These are phyloP conservation scores for Cataglyphis hispanica DNA, from an alignment of 1,140 invertebrate species.

Conservation along the genomic window DNA sequence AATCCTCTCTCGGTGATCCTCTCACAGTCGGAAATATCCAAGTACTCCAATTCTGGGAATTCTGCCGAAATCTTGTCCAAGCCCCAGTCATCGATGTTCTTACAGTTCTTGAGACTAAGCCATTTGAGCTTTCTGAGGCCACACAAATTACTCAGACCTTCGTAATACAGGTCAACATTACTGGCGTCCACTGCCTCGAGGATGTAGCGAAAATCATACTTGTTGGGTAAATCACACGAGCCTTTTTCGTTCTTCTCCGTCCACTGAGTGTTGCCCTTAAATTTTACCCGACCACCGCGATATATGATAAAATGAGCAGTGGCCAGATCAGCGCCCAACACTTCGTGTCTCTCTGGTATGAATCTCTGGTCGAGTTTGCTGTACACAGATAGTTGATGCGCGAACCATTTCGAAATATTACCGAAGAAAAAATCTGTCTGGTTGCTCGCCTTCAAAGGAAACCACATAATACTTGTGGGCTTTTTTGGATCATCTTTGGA, in stretches of 20 bases:
- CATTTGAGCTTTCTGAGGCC: slow-evolving; percentile 88
- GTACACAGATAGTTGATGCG: slow-evolving; percentile 77
- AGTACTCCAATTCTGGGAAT: slow-evolving; percentile 89
- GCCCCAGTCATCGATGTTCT: slow-evolving; percentile 92
- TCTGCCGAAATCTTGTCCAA: slow-evolving; percentile 89
- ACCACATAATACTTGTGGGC: background rate
- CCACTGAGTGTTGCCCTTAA: slow-evolving; percentile 88
- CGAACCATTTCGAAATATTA: slow-evolving; percentile 84
- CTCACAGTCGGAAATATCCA: slow-evolving; percentile 91
- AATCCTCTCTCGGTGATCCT: slow-evolving; percentile 89
- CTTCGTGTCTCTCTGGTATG: slow-evolving; percentile 84
- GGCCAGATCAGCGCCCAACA: slow-evolving; percentile 90
- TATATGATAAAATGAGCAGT: slow-evolving; percentile 91
- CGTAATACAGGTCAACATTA: slow-evolving; percentile 89
- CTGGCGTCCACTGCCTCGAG: slow-evolving; percentile 91
- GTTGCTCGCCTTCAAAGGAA: background rate
- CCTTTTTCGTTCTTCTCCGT: slow-evolving; percentile 85
- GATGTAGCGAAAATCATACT: slow-evolving; percentile 86
- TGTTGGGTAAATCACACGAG: slow-evolving; percentile 87
- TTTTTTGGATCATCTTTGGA: background rate
- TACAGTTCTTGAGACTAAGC: slow-evolving; percentile 89
- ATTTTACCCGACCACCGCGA: slow-evolving; percentile 90
- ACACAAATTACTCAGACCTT: slow-evolving; percentile 90
- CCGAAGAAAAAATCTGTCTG: background rate
- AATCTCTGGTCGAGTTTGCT: slow-evolving; percentile 84